A percentile compares a stretch with the other conserved stretches of the same genome.
phyloP scores from a whole-genome alignment of 2,113 vertebrate genomes.

The Madoqua kirkii region DNA sequence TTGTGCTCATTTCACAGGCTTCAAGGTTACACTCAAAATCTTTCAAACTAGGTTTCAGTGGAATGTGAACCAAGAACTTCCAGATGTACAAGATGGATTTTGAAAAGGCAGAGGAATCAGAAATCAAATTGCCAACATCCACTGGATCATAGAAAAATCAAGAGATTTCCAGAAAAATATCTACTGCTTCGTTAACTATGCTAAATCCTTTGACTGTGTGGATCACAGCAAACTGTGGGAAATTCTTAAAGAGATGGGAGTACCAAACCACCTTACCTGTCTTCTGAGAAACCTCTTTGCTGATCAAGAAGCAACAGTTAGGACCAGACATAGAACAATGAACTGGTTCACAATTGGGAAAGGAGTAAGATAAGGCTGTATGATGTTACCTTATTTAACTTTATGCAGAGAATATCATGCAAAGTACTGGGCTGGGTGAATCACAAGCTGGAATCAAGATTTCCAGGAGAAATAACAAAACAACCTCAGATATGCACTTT shows the following conservation, averaged over 20 bases:
- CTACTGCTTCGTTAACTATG: not conserved
- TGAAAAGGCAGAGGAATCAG: not conserved
- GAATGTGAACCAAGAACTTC: not conserved
- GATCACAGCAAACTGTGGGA: not conserved
- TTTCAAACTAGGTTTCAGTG: not conserved
- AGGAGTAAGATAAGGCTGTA: not conserved
- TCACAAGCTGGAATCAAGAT: not conserved
- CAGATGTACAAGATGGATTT: not conserved
- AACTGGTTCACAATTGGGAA: not conserved
- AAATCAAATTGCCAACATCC: not conserved
- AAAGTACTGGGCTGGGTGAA: not conserved
- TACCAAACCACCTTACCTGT: not conserved
- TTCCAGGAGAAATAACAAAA: not conserved
- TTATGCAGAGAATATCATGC: not conserved
- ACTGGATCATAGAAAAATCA: not conserved
- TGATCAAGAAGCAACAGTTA: not conserved
- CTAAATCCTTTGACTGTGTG: not conserved
- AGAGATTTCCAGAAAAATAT: not conserved
- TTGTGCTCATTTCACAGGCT: not conserved
- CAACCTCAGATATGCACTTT: not conserved
- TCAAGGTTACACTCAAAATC: not conserved
- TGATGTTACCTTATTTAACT: not conserved
- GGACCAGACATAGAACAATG: not conserved
- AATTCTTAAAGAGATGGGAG: not conserved
- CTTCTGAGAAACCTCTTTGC: not conserved